phyloP scores from a whole-genome alignment of 2,113 vertebrate genomes.

The Megaptera novaeangliae region DNA sequence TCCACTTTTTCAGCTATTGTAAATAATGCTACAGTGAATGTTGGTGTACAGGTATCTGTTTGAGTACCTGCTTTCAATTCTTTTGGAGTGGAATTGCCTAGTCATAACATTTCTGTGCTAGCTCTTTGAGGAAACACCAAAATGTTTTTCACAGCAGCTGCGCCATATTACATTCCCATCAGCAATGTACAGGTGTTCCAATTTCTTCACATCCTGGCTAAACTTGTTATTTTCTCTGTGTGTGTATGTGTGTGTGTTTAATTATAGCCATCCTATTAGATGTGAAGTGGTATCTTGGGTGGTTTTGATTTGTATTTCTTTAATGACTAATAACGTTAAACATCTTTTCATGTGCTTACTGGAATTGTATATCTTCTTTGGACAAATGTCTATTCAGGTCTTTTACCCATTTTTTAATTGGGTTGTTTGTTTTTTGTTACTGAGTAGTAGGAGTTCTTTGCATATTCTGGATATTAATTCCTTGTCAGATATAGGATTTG shows the following conservation, averaged over 20 bases:
- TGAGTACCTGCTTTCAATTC: neutral
- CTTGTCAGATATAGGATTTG: neutral
- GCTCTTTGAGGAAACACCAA: neutral
- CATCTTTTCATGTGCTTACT: neutral
- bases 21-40: neutral
- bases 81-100: neutral
- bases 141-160: neutral
- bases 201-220: neutral
- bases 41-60: neutral
- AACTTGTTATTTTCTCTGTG: neutral
- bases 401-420: neutral
- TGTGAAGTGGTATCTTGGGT: neutral
- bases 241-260: neutral
- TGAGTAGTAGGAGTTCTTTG: neutral
- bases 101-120: neutral
- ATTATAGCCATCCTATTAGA: neutral
- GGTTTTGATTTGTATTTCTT: neutral
- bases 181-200: neutral
- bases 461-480: neutral
- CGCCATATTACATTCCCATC: neutral
- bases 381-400: neutral
- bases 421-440: neutral
- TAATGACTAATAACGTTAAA: neutral
- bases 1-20: neutral
- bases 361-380: neutral